Conservation (phyloP, 92 coral and sea anemone species). For the Zoanthus sociatus region DNA sequence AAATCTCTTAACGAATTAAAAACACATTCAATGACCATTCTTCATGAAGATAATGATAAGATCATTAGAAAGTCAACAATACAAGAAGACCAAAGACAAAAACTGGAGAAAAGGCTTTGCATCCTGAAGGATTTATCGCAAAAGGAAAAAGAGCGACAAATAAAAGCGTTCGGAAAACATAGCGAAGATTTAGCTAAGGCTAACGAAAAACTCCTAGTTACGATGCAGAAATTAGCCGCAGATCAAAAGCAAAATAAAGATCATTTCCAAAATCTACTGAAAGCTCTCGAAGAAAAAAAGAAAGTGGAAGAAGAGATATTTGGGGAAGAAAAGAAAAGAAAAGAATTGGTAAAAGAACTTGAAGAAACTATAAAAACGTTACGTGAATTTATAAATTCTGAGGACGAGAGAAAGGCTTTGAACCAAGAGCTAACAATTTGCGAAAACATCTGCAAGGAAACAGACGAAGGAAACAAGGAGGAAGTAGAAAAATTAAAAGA, state of each 20-base stretch:
- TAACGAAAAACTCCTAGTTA: constrained; percentile 15
- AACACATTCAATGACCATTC: not conserved
- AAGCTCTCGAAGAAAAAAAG: constrained; percentile 23
- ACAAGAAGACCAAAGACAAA: constrained; percentile 9
- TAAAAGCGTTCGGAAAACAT: not conserved
- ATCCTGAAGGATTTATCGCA: not conserved
- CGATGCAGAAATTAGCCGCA: not conserved
- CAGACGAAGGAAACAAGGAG: constrained; percentile 1
- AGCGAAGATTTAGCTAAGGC: not conserved
- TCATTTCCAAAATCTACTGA: not conserved
- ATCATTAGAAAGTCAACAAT: not conserved
- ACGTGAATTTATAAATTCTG: not conserved
- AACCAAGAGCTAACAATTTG: not conserved
- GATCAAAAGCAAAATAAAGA: constrained; percentile 12
- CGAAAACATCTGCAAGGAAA: not conserved
- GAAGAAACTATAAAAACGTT: constrained; percentile 9
- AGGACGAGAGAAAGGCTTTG: constrained; percentile 1
- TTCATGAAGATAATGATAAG: not conserved
- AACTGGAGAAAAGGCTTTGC: constrained; percentile 1
- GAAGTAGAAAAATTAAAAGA: not conserved
- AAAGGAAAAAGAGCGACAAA: constrained; percentile 9
- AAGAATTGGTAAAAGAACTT: not conserved
- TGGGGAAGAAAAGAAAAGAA: not conserved
- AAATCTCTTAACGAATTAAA: not conserved
- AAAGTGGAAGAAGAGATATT: constrained; percentile 12